Conservation (phyloP, 1,140 invertebrate genomes). For the Drosophila lacertosa region DNA sequence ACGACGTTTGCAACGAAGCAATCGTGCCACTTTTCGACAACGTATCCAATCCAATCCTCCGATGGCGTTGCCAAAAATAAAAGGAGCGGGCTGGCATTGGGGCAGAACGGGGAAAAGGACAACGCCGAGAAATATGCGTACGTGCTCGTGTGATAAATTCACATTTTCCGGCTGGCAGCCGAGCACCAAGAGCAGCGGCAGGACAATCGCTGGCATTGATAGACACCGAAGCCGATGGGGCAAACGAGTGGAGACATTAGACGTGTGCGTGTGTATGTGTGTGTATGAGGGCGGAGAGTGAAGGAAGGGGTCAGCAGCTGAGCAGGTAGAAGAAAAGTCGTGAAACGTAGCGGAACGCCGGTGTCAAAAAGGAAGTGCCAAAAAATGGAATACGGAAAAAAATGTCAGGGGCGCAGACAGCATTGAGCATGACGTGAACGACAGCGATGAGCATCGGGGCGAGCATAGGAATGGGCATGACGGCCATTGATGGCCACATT, state of each 20-base stretch:
- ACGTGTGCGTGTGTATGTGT: conserved; percentile 15
- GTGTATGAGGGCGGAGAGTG: too few relatives aligned
- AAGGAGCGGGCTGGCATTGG: neutral
- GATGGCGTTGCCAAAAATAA: neutral
- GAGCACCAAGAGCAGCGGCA: conserved; percentile 27
- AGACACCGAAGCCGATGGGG: conserved; percentile 45
- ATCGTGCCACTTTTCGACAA: conserved; percentile 44
- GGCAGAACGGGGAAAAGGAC: conserved; percentile 40
- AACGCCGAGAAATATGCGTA: conserved; percentile 66
- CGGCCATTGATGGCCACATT: conserved; percentile 58
- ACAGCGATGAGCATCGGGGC: conserved; percentile 2
- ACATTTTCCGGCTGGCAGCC: conserved; percentile 75
- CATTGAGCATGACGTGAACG: conserved; percentile 14
- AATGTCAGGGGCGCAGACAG: conserved; percentile 14
- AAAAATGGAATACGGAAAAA: conserved; percentile 29
- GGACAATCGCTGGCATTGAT: conserved; percentile 71
- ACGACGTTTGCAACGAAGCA: conserved; percentile 47
- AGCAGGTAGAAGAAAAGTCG: conserved; percentile 44
- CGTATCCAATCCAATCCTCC: conserved; percentile 1
- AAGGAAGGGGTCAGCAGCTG: conserved; percentile 16
- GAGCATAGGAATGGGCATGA: conserved; percentile 6
- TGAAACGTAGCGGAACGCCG: conserved; percentile 79
- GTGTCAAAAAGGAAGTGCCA: conserved; percentile 78
- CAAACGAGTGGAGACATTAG: conserved; percentile 14
- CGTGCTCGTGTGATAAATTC: conserved; percentile 82